Evolutionary conservation across 2,888 invertebrate genomes (phyloP).

Genomic region (Dendrolimus pini): DNA sequence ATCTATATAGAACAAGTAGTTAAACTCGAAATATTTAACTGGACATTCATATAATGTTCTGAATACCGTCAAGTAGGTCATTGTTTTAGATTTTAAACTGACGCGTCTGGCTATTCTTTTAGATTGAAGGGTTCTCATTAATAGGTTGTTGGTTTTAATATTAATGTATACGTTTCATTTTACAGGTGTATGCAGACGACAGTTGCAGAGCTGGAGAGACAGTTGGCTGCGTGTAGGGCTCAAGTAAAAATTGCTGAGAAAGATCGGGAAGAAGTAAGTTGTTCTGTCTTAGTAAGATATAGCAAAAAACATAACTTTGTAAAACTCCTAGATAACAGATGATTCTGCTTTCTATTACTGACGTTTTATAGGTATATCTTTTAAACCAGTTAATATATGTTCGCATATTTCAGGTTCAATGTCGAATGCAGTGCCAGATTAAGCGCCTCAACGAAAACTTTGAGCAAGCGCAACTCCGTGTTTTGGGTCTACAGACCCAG

Average conservation of each 20-base stretch:
- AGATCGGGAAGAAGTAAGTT: constrained; percentile 78
- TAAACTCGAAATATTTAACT: no score
- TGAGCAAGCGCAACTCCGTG: constrained; percentile 81
- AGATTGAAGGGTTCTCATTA: no score
- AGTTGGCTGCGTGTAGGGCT: constrained; percentile 79
- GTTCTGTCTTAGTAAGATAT: not conserved
- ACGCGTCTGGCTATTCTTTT: no score
- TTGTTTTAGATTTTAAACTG: not conserved
- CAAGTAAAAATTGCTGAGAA: constrained; percentile 80
- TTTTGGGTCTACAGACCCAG: constrained; percentile 79
- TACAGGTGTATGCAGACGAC: constrained; percentile 78
- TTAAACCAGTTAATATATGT: no score
- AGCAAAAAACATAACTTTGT: no score
- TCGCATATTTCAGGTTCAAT: constrained; percentile 64
- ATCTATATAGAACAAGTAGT: no score
- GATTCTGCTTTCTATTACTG: no score
- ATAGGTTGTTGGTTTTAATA: no score
- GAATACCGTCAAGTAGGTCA: not conserved
- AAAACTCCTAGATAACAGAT: no score
- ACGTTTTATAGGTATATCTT: no score
- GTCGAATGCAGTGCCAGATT: constrained; percentile 83
- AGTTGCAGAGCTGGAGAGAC: constrained; percentile 80
- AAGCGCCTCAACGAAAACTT: constrained; percentile 82
- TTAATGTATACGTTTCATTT: not conserved
- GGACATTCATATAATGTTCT: no score